Base-by-base conservation (phyloP, 2,888 invertebrate species). In the Dexiosoma caninum region DNA sequence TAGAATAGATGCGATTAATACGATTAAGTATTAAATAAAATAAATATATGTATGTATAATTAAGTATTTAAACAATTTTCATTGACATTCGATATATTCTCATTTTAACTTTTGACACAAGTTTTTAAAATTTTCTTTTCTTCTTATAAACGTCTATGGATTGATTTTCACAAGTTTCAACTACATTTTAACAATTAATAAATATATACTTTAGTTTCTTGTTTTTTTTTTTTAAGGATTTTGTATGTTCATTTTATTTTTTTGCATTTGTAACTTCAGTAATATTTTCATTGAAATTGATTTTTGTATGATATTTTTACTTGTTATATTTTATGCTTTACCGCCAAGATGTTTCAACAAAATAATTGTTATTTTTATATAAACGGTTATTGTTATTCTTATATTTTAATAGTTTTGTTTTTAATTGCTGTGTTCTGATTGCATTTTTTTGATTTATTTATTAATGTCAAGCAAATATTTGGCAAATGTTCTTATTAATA, bases 101-200 rank as follows among this genome's bases (percentile, higher is more conserved):
- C n/a, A n/a, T 53, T 44, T 27, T 16, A 19, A 23, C 23, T 8
- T 75, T 78, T 78, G 77, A 78, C 77, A 78, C 77, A 57, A 42
- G 10, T 44, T 40, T n/a, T n/a, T n/a, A n/a, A n/a, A 1, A 23
- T 69, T 64, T 74, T 30, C n/a, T n/a, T n/a, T n/a, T n/a, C n/a
- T n/a, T n/a, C n/a, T n/a, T 46, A 46, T 46, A 62, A 49, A 27
- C n/a, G n/a, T n/a, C n/a, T 64, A 37, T 57, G 14, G n/a, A 78
- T 49, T 77, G 70, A 77, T 77, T 71, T 71, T 71, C 55, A 57
- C 27, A 32, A 57, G 70, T 49, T 66, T 78, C 64, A 42, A 51
- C 77, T 78, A 64, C 30, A 66, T 57, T 67, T 67, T 78, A 67
- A 69, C 69, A 67, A 53, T 60, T 40, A 57, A 51, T 55, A 46